phyloP scores from a whole-genome alignment of 2,888 invertebrate genomes.

The Coleophora flavipennella region DNA sequence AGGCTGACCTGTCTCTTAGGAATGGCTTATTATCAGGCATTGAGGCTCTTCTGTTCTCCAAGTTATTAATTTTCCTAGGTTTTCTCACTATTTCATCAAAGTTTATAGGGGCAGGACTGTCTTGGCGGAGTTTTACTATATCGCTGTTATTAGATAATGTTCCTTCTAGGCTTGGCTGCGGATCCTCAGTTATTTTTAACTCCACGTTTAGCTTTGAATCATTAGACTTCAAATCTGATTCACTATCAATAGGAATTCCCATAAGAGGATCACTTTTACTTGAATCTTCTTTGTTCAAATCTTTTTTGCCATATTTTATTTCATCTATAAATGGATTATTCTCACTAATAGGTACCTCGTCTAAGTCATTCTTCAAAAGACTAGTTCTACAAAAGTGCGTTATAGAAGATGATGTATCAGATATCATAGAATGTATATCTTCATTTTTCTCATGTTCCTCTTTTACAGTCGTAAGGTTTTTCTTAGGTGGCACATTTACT shows the following conservation, averaged over 20 bases:
- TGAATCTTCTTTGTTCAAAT: background rate
- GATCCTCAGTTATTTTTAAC: constrained; percentile 7
- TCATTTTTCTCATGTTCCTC: constrained; percentile 54
- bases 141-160: background rate
- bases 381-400: constrained; percentile 29
- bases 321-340: constrained; percentile 15
- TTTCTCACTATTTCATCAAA: constrained; percentile 41
- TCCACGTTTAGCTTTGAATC: constrained; percentile 14
- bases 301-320: background rate
- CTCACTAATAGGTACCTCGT: constrained; percentile 7
- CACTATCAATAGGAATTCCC: background rate
- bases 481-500: constrained; percentile 37
- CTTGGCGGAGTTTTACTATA: constrained; percentile 1
- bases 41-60: constrained; percentile 15
- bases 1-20: constrained; percentile 73
- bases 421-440: constrained; percentile 34
- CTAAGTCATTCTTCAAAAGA: constrained; percentile 8
- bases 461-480: constrained; percentile 47
- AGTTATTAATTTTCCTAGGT: constrained; percentile 18
- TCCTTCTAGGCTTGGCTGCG: constrained; percentile 1
- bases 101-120: constrained; percentile 23
- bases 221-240: background rate
- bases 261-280: constrained; percentile 1
- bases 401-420: constrained; percentile 43
- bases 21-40: constrained; percentile 57